Conservation (phyloP, 2,113 vertebrate genomes). For the Microcebus tavaratra region DNA sequence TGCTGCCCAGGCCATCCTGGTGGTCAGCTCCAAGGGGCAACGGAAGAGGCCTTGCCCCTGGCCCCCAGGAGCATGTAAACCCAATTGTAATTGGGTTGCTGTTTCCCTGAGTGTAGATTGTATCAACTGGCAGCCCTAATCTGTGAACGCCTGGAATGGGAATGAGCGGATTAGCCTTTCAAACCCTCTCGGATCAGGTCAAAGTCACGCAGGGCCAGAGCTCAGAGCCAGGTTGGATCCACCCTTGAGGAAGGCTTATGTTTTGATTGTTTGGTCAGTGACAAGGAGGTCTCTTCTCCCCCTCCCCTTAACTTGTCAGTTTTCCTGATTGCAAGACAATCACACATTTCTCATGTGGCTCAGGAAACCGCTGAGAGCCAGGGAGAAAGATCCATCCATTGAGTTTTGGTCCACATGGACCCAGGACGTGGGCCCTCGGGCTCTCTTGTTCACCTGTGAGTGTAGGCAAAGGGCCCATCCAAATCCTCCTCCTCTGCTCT, state of each 20-base stretch:
- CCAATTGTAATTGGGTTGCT: constrained; percentile 60
- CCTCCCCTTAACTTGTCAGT: neutral
- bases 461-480: neutral
- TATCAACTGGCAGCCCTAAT: constrained; percentile 74
- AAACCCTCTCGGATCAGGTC: constrained; percentile 68
- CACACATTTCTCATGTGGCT: neutral
- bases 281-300: neutral
- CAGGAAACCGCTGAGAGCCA: constrained; percentile 52
- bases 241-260: neutral
- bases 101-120: constrained; percentile 69
- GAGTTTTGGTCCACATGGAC: constrained; percentile 24
- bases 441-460: neutral
- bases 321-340: constrained; percentile 55
- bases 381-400: constrained; percentile 31
- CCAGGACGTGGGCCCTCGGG: neutral
- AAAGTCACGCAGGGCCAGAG: constrained; percentile 38
- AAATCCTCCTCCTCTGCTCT: constrained; percentile 49
- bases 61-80: constrained; percentile 59
- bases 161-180: constrained; percentile 80
- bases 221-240: constrained; percentile 38
- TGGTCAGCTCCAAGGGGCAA: neutral
- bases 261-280: neutral
- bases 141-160: constrained; percentile 76
- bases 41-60: neutral
- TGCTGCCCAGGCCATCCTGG: neutral